phyloP scores from a whole-genome alignment of 1,140 invertebrate genomes.

The Ctenoplectra terminalis region DNA sequence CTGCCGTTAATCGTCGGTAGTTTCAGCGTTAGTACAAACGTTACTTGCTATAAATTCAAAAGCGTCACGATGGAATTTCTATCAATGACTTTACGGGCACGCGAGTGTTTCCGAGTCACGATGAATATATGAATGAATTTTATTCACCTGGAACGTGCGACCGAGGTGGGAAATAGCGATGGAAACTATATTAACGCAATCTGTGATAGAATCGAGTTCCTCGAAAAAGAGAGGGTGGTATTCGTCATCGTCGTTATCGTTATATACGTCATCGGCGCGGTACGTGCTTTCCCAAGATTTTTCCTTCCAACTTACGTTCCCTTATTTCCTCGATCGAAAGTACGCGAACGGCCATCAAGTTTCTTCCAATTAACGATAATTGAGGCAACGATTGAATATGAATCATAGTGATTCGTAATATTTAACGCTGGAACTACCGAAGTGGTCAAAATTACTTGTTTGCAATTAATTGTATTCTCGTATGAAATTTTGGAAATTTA shows the following conservation, averaged over 20 bases:
- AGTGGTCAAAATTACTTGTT: too few relatives aligned
- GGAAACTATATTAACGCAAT: slow-evolving; percentile 22
- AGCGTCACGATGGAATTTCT: background rate
- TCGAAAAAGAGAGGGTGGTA: background rate
- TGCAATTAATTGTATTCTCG: too few relatives aligned
- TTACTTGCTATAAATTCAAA: too few relatives aligned
- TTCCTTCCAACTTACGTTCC: background rate
- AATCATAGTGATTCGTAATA: too few relatives aligned
- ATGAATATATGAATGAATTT: background rate
- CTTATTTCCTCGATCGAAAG: background rate
- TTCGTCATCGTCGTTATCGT: slow-evolving; percentile 35
- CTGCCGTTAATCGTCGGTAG: too few relatives aligned
- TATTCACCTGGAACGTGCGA: background rate
- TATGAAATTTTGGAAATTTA: too few relatives aligned
- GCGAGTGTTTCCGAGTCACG: background rate
- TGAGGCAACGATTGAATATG: background rate
- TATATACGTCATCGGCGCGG: too few relatives aligned
- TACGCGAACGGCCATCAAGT: background rate
- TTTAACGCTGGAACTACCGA: too few relatives aligned
- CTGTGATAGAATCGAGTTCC: slow-evolving; percentile 20
- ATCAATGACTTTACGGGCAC: background rate
- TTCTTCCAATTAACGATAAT: background rate
- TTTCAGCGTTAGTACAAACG: too few relatives aligned
- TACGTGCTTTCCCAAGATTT: slow-evolving; percentile 48
- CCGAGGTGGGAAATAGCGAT: background rate